Evolutionary conservation across 1,140 invertebrate species (phyloP).

Genomic region (Drosophila kohkoa): DNA sequence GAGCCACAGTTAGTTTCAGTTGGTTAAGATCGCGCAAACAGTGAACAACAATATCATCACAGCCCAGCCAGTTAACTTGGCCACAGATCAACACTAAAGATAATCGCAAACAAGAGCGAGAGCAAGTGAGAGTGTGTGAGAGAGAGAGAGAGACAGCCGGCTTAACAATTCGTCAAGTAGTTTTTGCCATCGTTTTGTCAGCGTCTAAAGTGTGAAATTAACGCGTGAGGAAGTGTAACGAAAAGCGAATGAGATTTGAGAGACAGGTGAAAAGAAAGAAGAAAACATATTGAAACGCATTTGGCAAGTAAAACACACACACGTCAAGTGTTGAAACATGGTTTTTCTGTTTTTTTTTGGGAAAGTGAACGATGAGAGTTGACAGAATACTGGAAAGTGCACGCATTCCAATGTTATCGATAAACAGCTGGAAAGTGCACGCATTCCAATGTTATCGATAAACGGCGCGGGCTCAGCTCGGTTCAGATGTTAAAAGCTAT

Average conservation of each 20-base stretch:
- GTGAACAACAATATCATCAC: constrained; percentile 20
- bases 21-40: constrained; percentile 65
- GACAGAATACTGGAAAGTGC: constrained; percentile 1
- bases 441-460: constrained; percentile 2
- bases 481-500: not conserved
- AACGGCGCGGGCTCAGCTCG: too few species aligned
- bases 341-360: not conserved
- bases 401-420: too few species aligned
- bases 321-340: not conserved
- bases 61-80: not conserved
- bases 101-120: not conserved
- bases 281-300: constrained; percentile 2
- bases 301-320: constrained; percentile 43
- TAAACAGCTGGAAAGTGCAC: not conserved
- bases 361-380: not conserved
- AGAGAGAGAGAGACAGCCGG: constrained; percentile 13
- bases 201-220: constrained; percentile 49
- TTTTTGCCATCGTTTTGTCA: constrained; percentile 35
- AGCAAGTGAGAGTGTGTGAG: not conserved
- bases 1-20: constrained; percentile 60
- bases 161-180: constrained; percentile 30
- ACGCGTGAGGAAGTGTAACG: constrained; percentile 47
- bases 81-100: not conserved
- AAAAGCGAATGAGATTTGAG: constrained; percentile 14
- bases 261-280: not conserved